These are phyloP conservation scores for Sciaenops ocellatus DNA, from an alignment of 2,797 vertebrate genomes.

Conservation along the genomic window DNA sequence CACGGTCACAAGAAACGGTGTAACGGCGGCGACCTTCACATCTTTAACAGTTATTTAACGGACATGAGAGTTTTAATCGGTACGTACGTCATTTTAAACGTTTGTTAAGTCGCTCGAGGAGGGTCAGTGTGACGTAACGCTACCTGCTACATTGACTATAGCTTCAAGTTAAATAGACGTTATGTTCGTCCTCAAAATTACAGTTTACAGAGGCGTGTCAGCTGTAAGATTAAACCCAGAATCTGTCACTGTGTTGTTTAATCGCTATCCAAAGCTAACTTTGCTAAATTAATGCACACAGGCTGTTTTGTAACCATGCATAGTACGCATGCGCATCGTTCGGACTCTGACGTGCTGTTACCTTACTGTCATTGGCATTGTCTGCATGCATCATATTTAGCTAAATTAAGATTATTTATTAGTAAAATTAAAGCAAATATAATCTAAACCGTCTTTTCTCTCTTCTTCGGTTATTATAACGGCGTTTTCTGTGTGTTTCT, in stretches of 20 bases:
- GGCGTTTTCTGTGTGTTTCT: neutral
- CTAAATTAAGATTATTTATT: neutral
- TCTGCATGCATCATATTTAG: neutral
- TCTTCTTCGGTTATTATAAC: neutral
- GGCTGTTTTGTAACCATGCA: constrained; percentile 67
- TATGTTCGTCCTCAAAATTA: accelerated
- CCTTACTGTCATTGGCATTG: too few relatives aligned
- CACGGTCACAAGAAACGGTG: neutral
- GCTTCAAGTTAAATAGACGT: neutral
- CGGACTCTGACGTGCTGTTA: accelerated
- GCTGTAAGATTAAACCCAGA: accelerated
- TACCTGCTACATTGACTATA: constrained; percentile 5
- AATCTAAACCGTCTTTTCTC: neutral
- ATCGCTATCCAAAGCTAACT: neutral
- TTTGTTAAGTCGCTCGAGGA: neutral
- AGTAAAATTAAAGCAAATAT: neutral
- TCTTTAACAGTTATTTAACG: accelerated
- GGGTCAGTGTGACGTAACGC: constrained; percentile 48
- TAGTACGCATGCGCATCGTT: constrained; percentile 61
- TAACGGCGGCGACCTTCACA: accelerated
- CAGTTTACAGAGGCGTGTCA: accelerated
- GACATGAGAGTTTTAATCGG: constrained; percentile 85
- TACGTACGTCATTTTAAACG: constrained; percentile 46
- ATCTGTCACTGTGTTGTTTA: neutral
- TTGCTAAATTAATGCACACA: neutral